phyloP scores from a whole-genome alignment of 23 tunicate genomes.

The Trididemnum miniatum region DNA sequence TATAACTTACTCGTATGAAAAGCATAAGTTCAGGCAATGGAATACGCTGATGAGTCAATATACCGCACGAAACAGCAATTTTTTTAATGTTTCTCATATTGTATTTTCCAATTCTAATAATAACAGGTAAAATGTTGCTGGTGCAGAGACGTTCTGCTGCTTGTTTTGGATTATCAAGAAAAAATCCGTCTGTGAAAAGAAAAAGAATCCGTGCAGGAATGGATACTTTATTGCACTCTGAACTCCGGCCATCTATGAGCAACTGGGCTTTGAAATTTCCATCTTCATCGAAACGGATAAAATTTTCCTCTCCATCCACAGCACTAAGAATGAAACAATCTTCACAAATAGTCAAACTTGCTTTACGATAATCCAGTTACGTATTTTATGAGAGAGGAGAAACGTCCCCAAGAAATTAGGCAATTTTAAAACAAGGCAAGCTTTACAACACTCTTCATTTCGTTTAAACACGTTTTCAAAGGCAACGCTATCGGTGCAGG shows the following conservation, averaged over 20 bases:
- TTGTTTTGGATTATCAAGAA: constrained; percentile 61
- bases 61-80: constrained; percentile 54
- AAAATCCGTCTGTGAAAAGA: constrained; percentile 63
- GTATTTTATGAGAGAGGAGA: no score
- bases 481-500: no score
- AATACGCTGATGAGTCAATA: constrained; percentile 20
- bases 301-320: neutral
- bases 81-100: constrained; percentile 44
- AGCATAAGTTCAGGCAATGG: constrained; percentile 64
- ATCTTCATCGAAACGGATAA: neutral
- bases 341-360: no score
- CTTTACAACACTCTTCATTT: no score
- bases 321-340: neutral
- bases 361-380: no score
- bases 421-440: no score
- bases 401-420: no score
- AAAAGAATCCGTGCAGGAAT: constrained; percentile 60
- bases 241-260: neutral
- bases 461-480: no score
- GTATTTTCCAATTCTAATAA: constrained; percentile 44
- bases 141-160: constrained; percentile 73
- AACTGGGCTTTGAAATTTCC: neutral
- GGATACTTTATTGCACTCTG: neutral
- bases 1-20: constrained; percentile 52
- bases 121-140: constrained; percentile 59